Evolutionary conservation across 2,888 invertebrate genomes (phyloP).

Genomic region (Blera fallax): DNA sequence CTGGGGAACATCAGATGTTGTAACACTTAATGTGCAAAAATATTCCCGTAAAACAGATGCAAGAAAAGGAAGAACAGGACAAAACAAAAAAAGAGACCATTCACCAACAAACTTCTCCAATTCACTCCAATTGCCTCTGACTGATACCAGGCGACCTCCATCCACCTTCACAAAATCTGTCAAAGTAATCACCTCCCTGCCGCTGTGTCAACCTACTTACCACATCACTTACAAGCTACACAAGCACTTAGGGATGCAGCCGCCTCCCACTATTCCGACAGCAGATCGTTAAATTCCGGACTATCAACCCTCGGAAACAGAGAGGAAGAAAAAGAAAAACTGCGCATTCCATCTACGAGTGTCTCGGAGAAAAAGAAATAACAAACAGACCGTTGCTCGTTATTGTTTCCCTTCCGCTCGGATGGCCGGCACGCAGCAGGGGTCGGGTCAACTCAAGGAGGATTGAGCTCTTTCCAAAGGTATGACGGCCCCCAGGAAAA

Average conservation of each 20-base stretch:
- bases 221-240: not conserved
- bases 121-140: slow-evolving; percentile 62
- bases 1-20: slow-evolving; percentile 52
- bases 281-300: slow-evolving; percentile 33
- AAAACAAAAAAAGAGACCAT: not conserved
- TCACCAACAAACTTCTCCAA: slow-evolving; percentile 25
- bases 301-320: slow-evolving; percentile 9
- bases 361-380: slow-evolving; percentile 9
- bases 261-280: not conserved
- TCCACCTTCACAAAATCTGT: slow-evolving; percentile 24
- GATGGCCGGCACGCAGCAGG: not conserved
- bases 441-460: slow-evolving; percentile 21
- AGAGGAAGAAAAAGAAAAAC: not conserved
- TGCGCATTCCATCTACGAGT: slow-evolving; percentile 12
- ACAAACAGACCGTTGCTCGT: slow-evolving; percentile 12
- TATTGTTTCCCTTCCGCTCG: slow-evolving; percentile 51
- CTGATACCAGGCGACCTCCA: slow-evolving; percentile 20
- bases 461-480: slow-evolving; percentile 21
- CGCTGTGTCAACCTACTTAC: slow-evolving; percentile 13
- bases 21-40: slow-evolving; percentile 23
- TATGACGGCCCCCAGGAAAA: slow-evolving; percentile 11
- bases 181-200: slow-evolving; percentile 50
- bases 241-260: not conserved
- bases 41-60: not conserved
- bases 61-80: not conserved